These are phyloP conservation scores for Syngnathoides biaculeatus DNA, from an alignment of 2,113 vertebrate genomes.

Conservation along the genomic window DNA sequence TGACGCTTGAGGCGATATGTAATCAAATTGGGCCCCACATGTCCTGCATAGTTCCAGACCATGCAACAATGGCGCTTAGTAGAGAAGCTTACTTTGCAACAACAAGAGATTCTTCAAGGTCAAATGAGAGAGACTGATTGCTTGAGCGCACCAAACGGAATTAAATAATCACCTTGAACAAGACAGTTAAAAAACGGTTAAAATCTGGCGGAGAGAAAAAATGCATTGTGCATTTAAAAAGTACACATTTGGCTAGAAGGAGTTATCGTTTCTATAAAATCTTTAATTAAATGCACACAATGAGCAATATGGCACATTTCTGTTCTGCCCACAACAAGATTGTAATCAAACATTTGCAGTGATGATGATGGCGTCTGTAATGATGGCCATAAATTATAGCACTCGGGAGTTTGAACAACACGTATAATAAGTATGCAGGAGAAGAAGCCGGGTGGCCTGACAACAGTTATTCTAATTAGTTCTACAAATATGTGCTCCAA, in stretches of 20 bases:
- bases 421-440: slow-evolving; percentile 50
- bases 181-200: neutral
- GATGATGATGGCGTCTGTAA: slow-evolving; percentile 62
- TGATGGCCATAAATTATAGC: slow-evolving; percentile 61
- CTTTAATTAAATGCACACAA: neutral
- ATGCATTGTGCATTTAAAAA: neutral
- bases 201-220: neutral
- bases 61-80: slow-evolving; percentile 43
- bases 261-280: neutral
- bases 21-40: neutral
- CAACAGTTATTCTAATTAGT: slow-evolving; percentile 31
- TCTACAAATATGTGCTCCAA: slow-evolving; percentile 38
- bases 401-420: slow-evolving; percentile 53
- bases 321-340: slow-evolving; percentile 49
- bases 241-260: neutral
- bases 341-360: slow-evolving; percentile 63
- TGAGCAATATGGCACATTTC: slow-evolving; percentile 9
- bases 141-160: no score
- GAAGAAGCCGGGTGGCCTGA: slow-evolving; percentile 30
- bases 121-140: slow-evolving; percentile 45
- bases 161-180: neutral
- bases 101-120: slow-evolving; percentile 63
- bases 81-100: slow-evolving; percentile 17
- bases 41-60: neutral
- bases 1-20: slow-evolving; percentile 16